Conservation (phyloP, 1,140 invertebrate genomes). For the Drosophila virilis region DNA sequence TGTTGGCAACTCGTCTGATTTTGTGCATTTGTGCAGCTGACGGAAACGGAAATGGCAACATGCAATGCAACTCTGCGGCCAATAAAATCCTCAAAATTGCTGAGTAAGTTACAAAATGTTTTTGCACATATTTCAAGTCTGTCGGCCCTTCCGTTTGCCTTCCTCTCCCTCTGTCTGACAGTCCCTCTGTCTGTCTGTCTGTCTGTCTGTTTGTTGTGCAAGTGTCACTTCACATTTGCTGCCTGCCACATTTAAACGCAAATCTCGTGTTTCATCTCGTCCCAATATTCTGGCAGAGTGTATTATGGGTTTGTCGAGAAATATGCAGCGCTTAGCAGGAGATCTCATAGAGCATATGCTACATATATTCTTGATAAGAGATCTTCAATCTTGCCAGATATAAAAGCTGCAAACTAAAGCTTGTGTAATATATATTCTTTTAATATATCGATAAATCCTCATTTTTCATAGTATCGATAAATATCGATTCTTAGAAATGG, state of each 20-base stretch:
- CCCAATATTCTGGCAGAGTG: too few species aligned
- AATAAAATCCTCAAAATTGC: neutral
- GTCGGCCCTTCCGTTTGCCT: neutral
- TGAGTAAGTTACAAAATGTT: constrained; percentile 5
- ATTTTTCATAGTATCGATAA: too few species aligned
- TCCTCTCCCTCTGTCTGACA: neutral
- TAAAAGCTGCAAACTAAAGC: too few species aligned
- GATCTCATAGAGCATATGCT: too few species aligned
- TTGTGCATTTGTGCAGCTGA: constrained; percentile 39
- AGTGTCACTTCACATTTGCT: constrained; percentile 27
- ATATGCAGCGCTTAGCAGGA: too few species aligned
- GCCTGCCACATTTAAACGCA: constrained; percentile 21
- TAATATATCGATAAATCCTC: too few species aligned
- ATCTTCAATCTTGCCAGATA: too few species aligned
- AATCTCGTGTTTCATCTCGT: too few species aligned
- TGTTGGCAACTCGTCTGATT: constrained; percentile 24
- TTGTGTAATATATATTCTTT: too few species aligned
- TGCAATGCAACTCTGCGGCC: constrained; percentile 4
- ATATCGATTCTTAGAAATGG: too few species aligned
- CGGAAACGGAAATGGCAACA: constrained; percentile 8
- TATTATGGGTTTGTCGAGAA: too few species aligned
- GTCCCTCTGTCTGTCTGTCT: neutral
- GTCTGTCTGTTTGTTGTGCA: neutral
- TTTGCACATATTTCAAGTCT: neutral
- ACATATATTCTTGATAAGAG: too few species aligned